Conservation (phyloP, 1,140 invertebrate genomes). For the Idris sp. region DNA sequence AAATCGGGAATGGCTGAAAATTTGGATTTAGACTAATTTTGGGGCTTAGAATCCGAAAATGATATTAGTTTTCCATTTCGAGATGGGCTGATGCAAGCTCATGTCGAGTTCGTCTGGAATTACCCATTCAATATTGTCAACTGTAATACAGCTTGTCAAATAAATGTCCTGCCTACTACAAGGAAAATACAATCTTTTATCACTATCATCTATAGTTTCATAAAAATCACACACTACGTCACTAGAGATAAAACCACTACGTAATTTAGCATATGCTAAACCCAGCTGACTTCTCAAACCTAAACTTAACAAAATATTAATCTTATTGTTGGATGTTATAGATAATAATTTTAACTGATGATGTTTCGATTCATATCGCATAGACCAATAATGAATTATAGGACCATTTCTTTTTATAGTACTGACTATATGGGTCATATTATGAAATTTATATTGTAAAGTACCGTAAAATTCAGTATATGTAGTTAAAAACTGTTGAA, state of each 20-base stretch:
- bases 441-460: conserved; percentile 49
- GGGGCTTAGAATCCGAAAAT: no score
- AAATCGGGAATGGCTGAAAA: no score
- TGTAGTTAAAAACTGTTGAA: conserved; percentile 33
- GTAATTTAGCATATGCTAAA: conserved; percentile 27
- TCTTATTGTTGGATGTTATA: conserved; percentile 28
- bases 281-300: conserved; percentile 28
- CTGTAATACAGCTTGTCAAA: no score
- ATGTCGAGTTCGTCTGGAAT: no score
- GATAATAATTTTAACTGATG: no score
- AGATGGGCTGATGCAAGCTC: no score
- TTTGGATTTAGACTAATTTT: no score
- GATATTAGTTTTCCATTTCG: no score
- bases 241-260: conserved; percentile 13
- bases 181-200: conserved; percentile 26
- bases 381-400: conserved; percentile 34
- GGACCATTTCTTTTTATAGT: conserved; percentile 41
- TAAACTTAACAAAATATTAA: conserved; percentile 46
- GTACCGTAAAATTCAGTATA: conserved; percentile 29
- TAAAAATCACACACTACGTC: conserved; percentile 16
- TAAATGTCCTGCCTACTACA: no score
- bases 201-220: conserved; percentile 5
- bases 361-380: conserved; percentile 54
- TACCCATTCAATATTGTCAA: no score
- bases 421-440: conserved; percentile 27